Conservation (phyloP, 2,888 invertebrate species). For the Odontocolon sp. region DNA sequence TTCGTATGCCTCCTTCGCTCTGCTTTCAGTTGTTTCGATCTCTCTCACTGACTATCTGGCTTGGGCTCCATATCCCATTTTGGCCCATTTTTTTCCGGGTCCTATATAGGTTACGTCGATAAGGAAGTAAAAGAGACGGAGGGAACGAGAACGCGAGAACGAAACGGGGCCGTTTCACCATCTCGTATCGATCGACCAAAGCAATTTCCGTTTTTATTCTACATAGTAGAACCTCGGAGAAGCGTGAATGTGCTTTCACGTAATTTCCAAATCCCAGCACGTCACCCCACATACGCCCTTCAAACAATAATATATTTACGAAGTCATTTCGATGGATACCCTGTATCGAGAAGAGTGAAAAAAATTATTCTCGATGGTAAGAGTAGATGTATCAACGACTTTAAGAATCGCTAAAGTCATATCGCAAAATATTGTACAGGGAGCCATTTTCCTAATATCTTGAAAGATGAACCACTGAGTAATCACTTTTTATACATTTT, state of each 20-base stretch:
- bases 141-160: neutral
- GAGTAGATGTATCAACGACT: too few relatives aligned
- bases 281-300: too few relatives aligned
- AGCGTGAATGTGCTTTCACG: neutral
- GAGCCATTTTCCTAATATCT: too few relatives aligned
- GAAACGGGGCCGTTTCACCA: slow-evolving; percentile 16
- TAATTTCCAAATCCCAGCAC: too few relatives aligned
- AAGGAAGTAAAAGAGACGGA: slow-evolving; percentile 39
- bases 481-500: too few relatives aligned
- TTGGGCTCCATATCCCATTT: slow-evolving; percentile 11
- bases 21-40: slow-evolving; percentile 31
- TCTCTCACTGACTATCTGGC: slow-evolving; percentile 1
- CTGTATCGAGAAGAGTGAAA: too few relatives aligned
- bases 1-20: slow-evolving; percentile 7
- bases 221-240: neutral
- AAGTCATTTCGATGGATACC: too few relatives aligned
- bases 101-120: slow-evolving; percentile 20
- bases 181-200: slow-evolving; percentile 31
- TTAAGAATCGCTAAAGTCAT: too few relatives aligned
- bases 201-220: slow-evolving; percentile 23
- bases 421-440: too few relatives aligned
- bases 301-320: too few relatives aligned
- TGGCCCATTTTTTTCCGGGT: slow-evolving; percentile 33
- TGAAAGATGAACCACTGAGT: too few relatives aligned
- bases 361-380: too few relatives aligned